Evolutionary conservation across 2,797 vertebrate genomes (phyloP).

Genomic region (Neoniphon sammara): DNA sequence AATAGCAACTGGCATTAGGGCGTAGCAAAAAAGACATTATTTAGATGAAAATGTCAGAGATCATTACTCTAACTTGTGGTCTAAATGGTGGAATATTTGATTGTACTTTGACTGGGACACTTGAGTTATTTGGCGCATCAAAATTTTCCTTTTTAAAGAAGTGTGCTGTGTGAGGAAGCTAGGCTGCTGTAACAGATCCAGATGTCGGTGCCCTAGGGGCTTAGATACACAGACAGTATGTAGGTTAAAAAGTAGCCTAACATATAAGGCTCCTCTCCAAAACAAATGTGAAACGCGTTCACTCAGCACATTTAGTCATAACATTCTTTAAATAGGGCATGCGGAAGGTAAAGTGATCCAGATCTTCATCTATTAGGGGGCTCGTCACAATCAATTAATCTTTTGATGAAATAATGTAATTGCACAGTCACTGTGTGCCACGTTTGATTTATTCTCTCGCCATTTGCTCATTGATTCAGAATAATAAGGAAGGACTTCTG

Average conservation of each 20-base stretch:
- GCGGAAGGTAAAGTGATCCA: conserved; percentile 12
- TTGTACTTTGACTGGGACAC: conserved; percentile 17
- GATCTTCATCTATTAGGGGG: conserved; percentile 8
- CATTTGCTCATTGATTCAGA: conserved; percentile 39
- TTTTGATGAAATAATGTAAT: conserved; percentile 42
- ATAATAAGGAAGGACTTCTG: conserved; percentile 33
- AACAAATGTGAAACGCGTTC: neutral
- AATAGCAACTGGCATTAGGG: neutral
- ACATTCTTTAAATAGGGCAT: conserved; percentile 5
- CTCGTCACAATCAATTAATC: conserved; percentile 23
- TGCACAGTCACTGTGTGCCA: conserved; percentile 23
- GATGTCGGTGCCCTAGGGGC: conserved; percentile 41
- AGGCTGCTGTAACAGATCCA: conserved; percentile 34
- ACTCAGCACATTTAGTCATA: conserved; percentile 15
- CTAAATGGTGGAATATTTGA: conserved; percentile 35
- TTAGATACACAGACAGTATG: neutral
- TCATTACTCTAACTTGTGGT: conserved; percentile 8
- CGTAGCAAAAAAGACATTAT: neutral
- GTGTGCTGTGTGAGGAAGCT: conserved; percentile 7
- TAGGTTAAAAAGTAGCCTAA: neutral
- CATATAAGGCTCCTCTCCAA: neutral
- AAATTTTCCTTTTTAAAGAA: conserved; percentile 24
- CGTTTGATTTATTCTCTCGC: conserved; percentile 25
- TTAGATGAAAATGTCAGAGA: neutral
- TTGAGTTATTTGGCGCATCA: conserved; percentile 36